phyloP scores from a whole-genome alignment of 2,113 vertebrate species.

The Caracal caracal region DNA sequence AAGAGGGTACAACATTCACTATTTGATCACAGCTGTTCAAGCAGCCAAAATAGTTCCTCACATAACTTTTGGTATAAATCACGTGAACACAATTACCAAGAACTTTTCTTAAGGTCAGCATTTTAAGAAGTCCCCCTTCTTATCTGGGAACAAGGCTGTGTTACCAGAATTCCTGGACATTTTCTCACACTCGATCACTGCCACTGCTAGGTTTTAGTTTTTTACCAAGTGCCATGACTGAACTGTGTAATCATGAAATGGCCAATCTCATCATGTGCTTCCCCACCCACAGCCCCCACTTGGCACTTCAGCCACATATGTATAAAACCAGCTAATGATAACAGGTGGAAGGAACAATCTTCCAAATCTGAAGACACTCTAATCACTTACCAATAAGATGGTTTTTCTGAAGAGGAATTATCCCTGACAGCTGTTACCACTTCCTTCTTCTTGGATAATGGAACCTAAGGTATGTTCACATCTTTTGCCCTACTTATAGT shows the following conservation, averaged over 20 bases:
- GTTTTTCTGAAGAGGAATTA: conserved; percentile 68
- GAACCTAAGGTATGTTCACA: conserved; percentile 37
- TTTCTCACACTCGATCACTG: not conserved
- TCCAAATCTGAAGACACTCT: conserved; percentile 62
- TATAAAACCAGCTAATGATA: not conserved
- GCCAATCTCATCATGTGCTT: not conserved
- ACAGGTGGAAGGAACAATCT: not conserved
- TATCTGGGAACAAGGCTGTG: conserved; percentile 21
- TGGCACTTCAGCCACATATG: conserved; percentile 18
- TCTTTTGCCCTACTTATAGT: conserved; percentile 42
- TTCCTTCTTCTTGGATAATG: conserved; percentile 38
- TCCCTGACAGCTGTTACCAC: conserved; percentile 67
- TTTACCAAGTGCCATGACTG: conserved; percentile 14
- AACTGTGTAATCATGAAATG: not conserved
- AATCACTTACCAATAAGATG: conserved; percentile 64
- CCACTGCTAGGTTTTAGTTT: not conserved
- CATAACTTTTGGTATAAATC: conserved; percentile 35
- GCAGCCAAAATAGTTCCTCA: conserved; percentile 11
- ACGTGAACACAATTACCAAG: conserved; percentile 31
- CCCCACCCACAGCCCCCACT: not conserved
- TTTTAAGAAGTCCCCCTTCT: not conserved
- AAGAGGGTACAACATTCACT: not conserved
- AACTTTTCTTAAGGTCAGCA: conserved; percentile 12
- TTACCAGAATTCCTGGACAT: conserved; percentile 34
- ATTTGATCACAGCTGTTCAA: conserved; percentile 17